These are phyloP conservation scores for Lophius americanus DNA, from an alignment of 2,797 vertebrate genomes.

Conservation along the genomic window DNA sequence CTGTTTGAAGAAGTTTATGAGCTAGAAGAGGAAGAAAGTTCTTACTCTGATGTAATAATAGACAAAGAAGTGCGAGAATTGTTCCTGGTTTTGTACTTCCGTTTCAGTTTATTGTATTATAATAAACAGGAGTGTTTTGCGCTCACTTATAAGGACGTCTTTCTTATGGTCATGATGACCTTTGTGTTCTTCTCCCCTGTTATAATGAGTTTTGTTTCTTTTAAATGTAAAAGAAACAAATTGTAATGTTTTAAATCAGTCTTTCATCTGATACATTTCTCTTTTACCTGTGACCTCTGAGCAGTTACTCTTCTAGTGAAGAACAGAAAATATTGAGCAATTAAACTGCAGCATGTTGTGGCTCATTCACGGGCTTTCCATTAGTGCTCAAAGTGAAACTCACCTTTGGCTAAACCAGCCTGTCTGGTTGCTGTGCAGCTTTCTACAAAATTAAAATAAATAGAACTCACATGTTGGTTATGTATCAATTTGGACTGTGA, in stretches of 20 bases:
- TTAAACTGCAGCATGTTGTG: background rate
- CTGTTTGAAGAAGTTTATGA: slow-evolving; percentile 4
- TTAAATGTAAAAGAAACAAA: too few species aligned
- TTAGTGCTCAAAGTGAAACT: slow-evolving; percentile 45
- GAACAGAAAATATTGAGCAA: slow-evolving; percentile 12
- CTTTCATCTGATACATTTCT: slow-evolving; percentile 9
- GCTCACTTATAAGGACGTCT: background rate
- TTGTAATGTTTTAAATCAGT: too few species aligned
- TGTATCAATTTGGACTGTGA: background rate
- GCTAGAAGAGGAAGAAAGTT: slow-evolving; percentile 20
- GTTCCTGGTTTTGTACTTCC: slow-evolving; percentile 52
- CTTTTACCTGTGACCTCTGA: too few species aligned
- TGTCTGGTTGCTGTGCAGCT: slow-evolving; percentile 47
- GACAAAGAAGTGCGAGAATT: background rate
- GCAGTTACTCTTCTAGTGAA: background rate
- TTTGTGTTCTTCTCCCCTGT: background rate
- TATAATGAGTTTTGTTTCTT: slow-evolving; percentile 1
- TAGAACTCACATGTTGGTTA: too few species aligned
- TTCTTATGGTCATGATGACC: slow-evolving; percentile 29
- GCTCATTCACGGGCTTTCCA: slow-evolving; percentile 25
- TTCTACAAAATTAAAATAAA: slow-evolving; percentile 3
- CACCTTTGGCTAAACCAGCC: slow-evolving; percentile 58
- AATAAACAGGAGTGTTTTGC: slow-evolving; percentile 8
- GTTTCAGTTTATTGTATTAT: slow-evolving; percentile 30
- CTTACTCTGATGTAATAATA: slow-evolving; percentile 10